Percentiles rank a stretch among this genome's conserved stretches.
phyloP scores from a whole-genome alignment of 2,797 vertebrate species.

The Hydrocynus forskahlii region DNA sequence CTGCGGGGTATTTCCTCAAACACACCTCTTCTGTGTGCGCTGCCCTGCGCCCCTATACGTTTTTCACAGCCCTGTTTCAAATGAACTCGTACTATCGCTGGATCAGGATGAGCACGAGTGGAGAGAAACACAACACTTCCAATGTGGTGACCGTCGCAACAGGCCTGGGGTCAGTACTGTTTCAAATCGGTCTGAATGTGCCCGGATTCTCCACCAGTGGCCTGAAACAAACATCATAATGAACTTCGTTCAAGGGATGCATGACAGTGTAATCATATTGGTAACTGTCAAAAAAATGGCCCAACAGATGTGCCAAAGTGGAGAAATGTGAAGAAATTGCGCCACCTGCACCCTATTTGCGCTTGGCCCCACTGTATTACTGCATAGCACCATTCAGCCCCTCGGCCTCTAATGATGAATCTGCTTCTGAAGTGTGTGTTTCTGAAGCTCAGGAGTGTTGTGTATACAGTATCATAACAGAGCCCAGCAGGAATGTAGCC shows the following conservation, averaged over 20 bases:
- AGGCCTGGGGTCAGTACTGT: background rate
- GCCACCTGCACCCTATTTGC: background rate
- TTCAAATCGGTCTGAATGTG: background rate
- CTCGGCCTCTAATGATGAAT: background rate
- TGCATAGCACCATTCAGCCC: background rate
- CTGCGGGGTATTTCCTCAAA: constrained; percentile 9
- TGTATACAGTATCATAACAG: constrained; percentile 16
- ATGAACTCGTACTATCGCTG: constrained; percentile 9
- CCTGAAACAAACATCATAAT: no score
- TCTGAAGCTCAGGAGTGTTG: constrained; percentile 9
- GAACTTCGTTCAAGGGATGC: no score
- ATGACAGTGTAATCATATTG: no score
- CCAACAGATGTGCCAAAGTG: no score
- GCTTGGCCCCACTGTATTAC: background rate
- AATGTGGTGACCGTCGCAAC: background rate
- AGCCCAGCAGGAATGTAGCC: background rate
- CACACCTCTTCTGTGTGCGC: background rate
- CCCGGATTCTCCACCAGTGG: no score
- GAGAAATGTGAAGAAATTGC: background rate
- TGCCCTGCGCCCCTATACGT: background rate
- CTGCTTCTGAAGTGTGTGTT: constrained; percentile 9
- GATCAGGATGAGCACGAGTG: background rate
- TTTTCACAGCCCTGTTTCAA: background rate
- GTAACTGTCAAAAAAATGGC: no score
- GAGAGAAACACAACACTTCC: constrained; percentile 15